A percentile compares a stretch with the other conserved stretches of the same genome.
These are phyloP conservation scores for Amorpha juglandis DNA, from an alignment of 2,888 invertebrate species.

Conservation along the genomic window DNA sequence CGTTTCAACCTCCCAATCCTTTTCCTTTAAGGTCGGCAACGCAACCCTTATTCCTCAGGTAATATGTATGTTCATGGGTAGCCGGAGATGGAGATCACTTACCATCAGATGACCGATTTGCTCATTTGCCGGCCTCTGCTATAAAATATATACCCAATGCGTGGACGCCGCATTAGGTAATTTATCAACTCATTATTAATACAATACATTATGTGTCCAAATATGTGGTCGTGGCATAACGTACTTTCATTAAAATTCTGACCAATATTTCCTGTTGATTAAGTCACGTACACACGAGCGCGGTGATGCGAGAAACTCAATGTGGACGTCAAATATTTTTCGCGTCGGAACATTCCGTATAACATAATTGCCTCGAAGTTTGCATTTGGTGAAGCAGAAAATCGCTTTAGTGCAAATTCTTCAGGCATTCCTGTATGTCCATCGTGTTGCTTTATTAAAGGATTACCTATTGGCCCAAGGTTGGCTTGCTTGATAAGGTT, in stretches of 20 bases:
- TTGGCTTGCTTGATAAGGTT: background rate
- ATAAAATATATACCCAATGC: too few species aligned
- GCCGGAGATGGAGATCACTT: too few species aligned
- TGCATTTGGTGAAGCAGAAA: conserved; percentile 16
- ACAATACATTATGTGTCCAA: too few species aligned
- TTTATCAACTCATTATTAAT: too few species aligned
- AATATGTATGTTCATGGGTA: too few species aligned
- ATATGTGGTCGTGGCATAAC: background rate
- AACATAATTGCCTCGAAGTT: conserved; percentile 13
- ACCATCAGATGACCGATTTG: too few species aligned
- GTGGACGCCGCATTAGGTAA: too few species aligned
- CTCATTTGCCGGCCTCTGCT: too few species aligned
- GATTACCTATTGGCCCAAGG: background rate
- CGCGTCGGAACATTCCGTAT: background rate
- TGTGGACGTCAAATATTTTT: conserved; percentile 11
- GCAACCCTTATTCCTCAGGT: too few species aligned
- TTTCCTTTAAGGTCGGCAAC: too few species aligned
- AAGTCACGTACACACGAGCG: conserved; percentile 6
- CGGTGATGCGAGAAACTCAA: conserved; percentile 5
- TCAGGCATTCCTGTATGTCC: background rate
- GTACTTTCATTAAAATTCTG: background rate
- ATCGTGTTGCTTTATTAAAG: conserved; percentile 4
- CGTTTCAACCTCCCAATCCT: too few species aligned
- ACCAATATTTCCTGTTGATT: background rate
- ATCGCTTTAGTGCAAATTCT: conserved; percentile 7